These are phyloP conservation scores for Tringa solitaria DNA, from an alignment of 2,113 vertebrate species.

Conservation along the genomic window DNA sequence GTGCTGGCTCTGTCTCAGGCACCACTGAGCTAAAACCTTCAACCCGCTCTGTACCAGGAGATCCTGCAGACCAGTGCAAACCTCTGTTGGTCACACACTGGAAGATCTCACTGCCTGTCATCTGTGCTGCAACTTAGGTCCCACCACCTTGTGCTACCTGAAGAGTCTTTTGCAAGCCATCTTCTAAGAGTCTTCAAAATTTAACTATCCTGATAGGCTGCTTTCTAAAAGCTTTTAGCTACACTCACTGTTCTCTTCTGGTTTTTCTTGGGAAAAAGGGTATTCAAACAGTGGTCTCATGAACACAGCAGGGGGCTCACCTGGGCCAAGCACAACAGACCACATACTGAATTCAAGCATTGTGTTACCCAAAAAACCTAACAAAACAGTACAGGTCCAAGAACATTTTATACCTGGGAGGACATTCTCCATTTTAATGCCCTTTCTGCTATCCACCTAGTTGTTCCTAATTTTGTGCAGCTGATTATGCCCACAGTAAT, in stretches of 20 bases:
- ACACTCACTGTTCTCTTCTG: not conserved
- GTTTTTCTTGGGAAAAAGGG: accelerated
- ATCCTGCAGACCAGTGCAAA: not conserved
- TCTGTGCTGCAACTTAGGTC: not conserved
- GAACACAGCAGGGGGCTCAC: not conserved
- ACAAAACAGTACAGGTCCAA: not conserved
- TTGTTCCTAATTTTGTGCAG: not conserved
- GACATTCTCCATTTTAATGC: not conserved
- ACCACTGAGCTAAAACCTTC: accelerated
- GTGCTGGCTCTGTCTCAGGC: not conserved
- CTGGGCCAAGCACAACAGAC: not conserved
- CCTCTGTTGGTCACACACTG: not conserved
- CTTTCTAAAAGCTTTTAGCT: not conserved
- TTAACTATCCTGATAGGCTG: not conserved
- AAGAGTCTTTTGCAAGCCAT: not conserved
- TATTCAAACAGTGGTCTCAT: not conserved
- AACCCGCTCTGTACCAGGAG: not conserved
- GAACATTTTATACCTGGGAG: not conserved
- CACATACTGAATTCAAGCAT: not conserved
- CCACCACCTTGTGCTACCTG: not conserved
- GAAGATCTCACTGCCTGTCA: not conserved
- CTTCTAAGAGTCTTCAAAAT: not conserved
- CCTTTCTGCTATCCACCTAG: not conserved
- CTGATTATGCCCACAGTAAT: not conserved
- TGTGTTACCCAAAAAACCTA: not conserved